Conservation (phyloP, 2,113 vertebrate genomes). For the Sorex fumeus region DNA sequence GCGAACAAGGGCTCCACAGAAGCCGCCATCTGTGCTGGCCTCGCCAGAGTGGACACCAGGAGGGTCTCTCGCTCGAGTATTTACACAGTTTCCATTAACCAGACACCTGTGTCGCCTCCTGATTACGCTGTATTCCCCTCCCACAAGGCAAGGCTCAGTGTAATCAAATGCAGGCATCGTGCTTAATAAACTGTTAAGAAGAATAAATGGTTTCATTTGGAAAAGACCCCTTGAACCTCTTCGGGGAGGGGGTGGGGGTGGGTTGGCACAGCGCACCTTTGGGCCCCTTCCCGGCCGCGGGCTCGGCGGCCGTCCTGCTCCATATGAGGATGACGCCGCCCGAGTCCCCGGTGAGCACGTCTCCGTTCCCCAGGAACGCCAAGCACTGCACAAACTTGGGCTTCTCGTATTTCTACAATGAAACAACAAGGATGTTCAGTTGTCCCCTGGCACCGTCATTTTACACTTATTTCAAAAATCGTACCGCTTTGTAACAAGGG, state of each 20-base stretch:
- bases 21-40: no score
- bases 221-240: slow-evolving; percentile 28
- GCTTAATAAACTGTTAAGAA: background rate
- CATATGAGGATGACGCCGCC: slow-evolving; percentile 96
- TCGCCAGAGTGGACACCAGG: background rate
- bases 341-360: slow-evolving; percentile 98
- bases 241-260: no score
- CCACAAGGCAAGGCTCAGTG: background rate
- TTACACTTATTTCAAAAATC: slow-evolving; percentile 58
- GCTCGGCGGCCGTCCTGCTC: slow-evolving; percentile 94
- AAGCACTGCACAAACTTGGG: slow-evolving; percentile 98
- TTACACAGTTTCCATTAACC: slow-evolving; percentile 24
- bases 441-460: slow-evolving; percentile 39
- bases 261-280: slow-evolving; percentile 90
- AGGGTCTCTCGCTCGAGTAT: background rate
- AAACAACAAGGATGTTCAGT: slow-evolving; percentile 77
- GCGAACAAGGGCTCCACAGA: no score
- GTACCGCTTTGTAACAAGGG: slow-evolving; percentile 43
- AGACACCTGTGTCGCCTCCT: background rate
- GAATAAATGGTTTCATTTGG: slow-evolving; percentile 7
- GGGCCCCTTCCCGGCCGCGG: slow-evolving; percentile 94
- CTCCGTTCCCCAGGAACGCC: slow-evolving; percentile 95
- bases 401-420: slow-evolving; percentile 97
- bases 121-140: slow-evolving; percentile 33
- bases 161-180: background rate